A percentile compares a stretch with the other conserved stretches of the same genome.
Evolutionary conservation across 1,140 invertebrate species (phyloP).

Genomic region (Phymorhynchus buccinoides): DNA sequence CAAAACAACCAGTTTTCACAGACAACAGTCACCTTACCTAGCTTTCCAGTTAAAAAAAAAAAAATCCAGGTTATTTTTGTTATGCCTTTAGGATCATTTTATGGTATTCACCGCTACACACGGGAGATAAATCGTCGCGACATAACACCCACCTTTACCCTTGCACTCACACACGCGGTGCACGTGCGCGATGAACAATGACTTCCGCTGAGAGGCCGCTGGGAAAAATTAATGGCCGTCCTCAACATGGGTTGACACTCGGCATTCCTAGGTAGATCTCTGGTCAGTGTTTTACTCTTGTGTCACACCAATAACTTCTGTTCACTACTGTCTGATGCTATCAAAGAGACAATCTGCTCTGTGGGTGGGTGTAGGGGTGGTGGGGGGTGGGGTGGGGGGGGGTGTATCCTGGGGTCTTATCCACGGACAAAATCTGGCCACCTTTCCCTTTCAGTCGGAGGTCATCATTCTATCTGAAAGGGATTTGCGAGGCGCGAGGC

Average conservation of each 20-base stretch:
- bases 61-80: no score
- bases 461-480: no score
- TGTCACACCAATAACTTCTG: not conserved
- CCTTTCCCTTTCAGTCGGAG: not conserved
- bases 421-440: not conserved
- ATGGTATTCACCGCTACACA: no score
- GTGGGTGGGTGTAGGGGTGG: no score
- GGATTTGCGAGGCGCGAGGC: no score
- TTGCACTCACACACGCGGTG: not conserved
- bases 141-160: no score
- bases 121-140: no score
- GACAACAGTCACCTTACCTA: no score
- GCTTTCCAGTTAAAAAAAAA: no score
- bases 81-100: no score
- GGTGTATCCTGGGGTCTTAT: not conserved
- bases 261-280: not conserved
- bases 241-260: not conserved
- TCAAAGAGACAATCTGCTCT: not conserved
- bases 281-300: slow-evolving; percentile 5
- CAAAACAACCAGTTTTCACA: no score
- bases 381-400: no score
- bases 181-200: slow-evolving; percentile 6
- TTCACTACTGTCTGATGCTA: not conserved
- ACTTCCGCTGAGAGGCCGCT: not conserved
- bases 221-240: not conserved